A percentile compares a stretch with the other conserved stretches of the same genome.
Evolutionary conservation across 2,113 vertebrate species (phyloP).

Genomic region (Eublepharis macularius): DNA sequence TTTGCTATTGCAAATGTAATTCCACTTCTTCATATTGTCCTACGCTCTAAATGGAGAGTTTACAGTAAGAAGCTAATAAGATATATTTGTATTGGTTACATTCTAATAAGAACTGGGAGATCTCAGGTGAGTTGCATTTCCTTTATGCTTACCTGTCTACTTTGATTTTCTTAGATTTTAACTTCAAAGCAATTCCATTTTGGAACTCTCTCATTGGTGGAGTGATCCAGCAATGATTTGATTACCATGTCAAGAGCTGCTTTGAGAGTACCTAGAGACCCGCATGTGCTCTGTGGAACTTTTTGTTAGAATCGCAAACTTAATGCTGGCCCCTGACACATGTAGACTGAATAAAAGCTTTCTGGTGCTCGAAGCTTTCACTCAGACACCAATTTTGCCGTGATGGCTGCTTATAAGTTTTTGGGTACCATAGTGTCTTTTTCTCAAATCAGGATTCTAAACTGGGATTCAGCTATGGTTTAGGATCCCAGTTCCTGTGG

Average conservation of each 20-base stretch:
- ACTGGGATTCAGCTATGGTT: too few species aligned
- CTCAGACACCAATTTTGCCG: too few species aligned
- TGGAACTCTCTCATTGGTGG: not conserved
- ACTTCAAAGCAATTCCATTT: not conserved
- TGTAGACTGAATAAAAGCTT: too few species aligned
- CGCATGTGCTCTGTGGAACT: not conserved
- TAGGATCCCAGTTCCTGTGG: too few species aligned
- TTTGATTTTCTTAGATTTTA: not conserved
- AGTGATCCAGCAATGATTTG: not conserved
- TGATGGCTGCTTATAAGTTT: too few species aligned
- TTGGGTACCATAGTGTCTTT: too few species aligned
- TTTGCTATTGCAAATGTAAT: slow-evolving; percentile 7
- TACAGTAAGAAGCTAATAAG: slow-evolving; percentile 6
- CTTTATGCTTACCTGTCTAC: not conserved
- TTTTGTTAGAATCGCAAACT: too few species aligned
- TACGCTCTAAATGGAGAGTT: not conserved
- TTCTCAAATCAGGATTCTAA: too few species aligned
- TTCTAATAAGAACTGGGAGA: not conserved
- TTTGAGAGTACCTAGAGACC: not conserved
- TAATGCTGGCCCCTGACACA: too few species aligned
- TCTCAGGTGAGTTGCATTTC: not conserved
- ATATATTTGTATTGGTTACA: slow-evolving; percentile 1
- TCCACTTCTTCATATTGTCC: slow-evolving; percentile 3
- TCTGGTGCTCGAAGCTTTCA: too few species aligned
- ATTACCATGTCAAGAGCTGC: not conserved